Evolutionary conservation across 2,113 vertebrate genomes (phyloP), one percentile per base, ranked within the genome.

Genomic region (Candoia aspera): DNA sequence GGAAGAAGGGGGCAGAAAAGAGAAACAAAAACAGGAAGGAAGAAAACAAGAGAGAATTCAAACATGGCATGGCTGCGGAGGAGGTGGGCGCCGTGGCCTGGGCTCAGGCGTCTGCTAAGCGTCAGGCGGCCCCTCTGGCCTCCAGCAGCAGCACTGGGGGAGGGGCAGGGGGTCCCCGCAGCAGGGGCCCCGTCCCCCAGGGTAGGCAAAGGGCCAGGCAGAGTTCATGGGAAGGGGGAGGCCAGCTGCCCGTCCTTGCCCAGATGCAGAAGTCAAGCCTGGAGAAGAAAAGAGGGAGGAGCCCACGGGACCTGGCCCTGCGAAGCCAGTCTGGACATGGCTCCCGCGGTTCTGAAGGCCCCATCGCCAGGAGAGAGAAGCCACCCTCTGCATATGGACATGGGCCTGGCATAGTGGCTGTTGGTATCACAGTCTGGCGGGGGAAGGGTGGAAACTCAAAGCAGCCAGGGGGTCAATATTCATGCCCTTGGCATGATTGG

Each of bases 41-140:
- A 94, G 95, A 97, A 98, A 97, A 98, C 97, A 99, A 97, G 97
- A 98, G 97, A 98, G 97, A 98, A 99, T 99, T 99, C 98, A 99
- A 98, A 97, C 98, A 98, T 98, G 99, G 97, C 97, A 98, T 96
- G 98, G 98, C 96, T 98, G 98, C 97, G 98, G 97, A 96, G 94
- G 91, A 2, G 19, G 91, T 91, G 94, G 95, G 92, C 88, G 92
- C 85, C 85, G 84, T 60, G 49, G 54, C 89, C 92, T 79, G 89
- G 64, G 60, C 42, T 60, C 88, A 8, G 68, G 64, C 13, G 10
- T 91, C 91, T 37, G 15, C 91, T 91, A 79, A 87, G 91, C 62
- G 37, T 46, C 57, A 21, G 8, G 46, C 29, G 42, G 1, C 87
- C 91, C 91, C 46, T 85, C 73, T 84, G 91, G n/a, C 87, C 87